Conservation (phyloP, 1,140 invertebrate genomes). For the Venturia canescens region DNA sequence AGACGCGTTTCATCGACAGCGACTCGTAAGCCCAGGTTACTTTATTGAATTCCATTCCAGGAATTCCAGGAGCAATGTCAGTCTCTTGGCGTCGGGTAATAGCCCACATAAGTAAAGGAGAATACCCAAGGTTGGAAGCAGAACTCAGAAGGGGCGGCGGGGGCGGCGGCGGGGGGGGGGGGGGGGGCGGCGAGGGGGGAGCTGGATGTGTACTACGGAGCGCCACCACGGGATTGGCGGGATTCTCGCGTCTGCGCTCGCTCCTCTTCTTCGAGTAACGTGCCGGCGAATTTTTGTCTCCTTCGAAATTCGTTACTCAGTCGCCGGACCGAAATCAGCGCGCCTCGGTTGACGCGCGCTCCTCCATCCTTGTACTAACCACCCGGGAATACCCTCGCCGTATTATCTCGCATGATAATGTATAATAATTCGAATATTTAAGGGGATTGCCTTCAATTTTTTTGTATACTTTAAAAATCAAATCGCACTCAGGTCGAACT, state of each 20-base stretch:
- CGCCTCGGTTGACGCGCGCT: constrained; percentile 34
- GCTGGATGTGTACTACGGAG: background rate
- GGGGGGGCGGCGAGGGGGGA: background rate
- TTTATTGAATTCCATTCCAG: constrained; percentile 28
- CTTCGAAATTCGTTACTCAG: constrained; percentile 53
- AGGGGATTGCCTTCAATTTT: no score
- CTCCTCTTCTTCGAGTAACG: constrained; percentile 27
- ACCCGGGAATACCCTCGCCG: no score
- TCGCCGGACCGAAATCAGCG: constrained; percentile 57
- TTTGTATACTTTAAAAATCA: no score
- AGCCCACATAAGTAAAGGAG: no score
- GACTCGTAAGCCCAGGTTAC: background rate
- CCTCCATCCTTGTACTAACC: background rate
- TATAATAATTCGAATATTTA: no score
- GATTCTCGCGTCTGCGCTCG: constrained; percentile 41
- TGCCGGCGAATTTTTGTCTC: constrained; percentile 50
- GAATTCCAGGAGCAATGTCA: background rate
- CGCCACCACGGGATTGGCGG: constrained; percentile 30
- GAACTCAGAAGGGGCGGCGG: background rate
- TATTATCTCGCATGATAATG: no score
- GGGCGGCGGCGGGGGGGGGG: background rate
- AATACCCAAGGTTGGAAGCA: background rate
- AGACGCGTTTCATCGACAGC: background rate
- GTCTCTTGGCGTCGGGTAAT: background rate
- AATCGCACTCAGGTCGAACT: no score